These are phyloP conservation scores for Natrix natrix DNA, from an alignment of 2,797 vertebrate genomes.

Conservation along the genomic window DNA sequence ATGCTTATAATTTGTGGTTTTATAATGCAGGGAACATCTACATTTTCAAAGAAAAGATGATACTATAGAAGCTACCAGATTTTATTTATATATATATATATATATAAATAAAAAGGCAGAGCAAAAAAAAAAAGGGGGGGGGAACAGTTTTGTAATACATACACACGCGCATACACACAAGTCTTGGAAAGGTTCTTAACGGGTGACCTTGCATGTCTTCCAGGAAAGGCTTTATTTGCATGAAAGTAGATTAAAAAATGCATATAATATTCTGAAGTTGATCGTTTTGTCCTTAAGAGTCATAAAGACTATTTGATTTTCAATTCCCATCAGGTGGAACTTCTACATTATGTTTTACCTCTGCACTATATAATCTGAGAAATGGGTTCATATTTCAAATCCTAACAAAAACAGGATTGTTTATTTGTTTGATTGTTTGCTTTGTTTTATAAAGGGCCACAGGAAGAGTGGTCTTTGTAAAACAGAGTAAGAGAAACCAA, in stretches of 20 bases:
- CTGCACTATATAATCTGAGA: conserved; percentile 32
- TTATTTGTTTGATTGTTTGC: background rate
- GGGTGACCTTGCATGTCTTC: conserved; percentile 53
- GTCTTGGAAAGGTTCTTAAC: conserved; percentile 35
- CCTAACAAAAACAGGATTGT: background rate
- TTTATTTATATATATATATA: background rate
- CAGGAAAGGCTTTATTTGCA: conserved; percentile 39
- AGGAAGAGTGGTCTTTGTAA: background rate
- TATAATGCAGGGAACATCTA: conserved; percentile 73
- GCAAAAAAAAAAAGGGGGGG: fast-evolving
- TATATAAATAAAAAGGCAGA: background rate
- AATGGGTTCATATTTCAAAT: conserved; percentile 38
- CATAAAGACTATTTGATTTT: conserved; percentile 28
- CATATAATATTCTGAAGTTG: conserved; percentile 38
- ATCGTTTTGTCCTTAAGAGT: conserved; percentile 42
- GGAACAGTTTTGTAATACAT: conserved; percentile 42
- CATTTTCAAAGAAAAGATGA: conserved; percentile 70
- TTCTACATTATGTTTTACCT: conserved; percentile 26
- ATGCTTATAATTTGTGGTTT: conserved; percentile 73
- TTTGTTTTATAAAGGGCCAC: conserved; percentile 42
- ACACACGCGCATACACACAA: conserved; percentile 46
- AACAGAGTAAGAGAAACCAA: background rate
- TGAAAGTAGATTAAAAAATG: conserved; percentile 21
- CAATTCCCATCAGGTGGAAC: conserved; percentile 17
- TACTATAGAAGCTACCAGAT: conserved; percentile 51